phyloP scores from a whole-genome alignment of 2,797 vertebrate genomes.

The Cyclura pinguis region DNA sequence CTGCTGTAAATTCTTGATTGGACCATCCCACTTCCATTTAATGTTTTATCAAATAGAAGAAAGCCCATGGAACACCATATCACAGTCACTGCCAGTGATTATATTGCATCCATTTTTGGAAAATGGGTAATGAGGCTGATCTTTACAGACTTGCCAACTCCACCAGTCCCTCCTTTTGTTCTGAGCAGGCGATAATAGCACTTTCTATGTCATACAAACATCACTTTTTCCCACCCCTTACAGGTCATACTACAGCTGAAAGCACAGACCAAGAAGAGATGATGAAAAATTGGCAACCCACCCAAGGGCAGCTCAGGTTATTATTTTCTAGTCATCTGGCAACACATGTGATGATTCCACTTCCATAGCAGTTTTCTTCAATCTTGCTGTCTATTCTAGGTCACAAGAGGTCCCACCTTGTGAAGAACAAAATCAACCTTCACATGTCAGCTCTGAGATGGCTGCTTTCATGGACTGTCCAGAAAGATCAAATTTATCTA shows the following conservation, averaged over 20 bases:
- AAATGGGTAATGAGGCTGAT: not conserved
- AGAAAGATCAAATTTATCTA: not conserved
- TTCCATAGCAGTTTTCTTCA: no score
- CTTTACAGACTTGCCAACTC: not conserved
- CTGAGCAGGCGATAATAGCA: not conserved
- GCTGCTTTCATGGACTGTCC: slow-evolving; percentile 44
- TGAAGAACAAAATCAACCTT: not conserved
- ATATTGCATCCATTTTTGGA: not conserved
- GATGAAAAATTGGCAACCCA: not conserved
- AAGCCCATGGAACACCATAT: not conserved
- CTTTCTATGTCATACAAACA: not conserved
- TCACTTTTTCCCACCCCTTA: not conserved
- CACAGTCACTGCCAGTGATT: not conserved
- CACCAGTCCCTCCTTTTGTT: not conserved
- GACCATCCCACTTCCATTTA: not conserved
- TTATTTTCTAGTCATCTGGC: not conserved
- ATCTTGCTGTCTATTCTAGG: not conserved
- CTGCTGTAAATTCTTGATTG: not conserved
- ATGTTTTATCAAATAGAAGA: no score
- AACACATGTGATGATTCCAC: not conserved
- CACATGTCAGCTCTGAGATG: not conserved
- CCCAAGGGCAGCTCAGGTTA: not conserved
- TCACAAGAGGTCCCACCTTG: not conserved
- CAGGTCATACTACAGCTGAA: not conserved
- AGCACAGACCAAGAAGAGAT: not conserved